A percentile compares a stretch with the other conserved stretches of the same genome.
phyloP scores from a whole-genome alignment of 2,797 vertebrate genomes.

The Schizopygopsis malacanthus region DNA sequence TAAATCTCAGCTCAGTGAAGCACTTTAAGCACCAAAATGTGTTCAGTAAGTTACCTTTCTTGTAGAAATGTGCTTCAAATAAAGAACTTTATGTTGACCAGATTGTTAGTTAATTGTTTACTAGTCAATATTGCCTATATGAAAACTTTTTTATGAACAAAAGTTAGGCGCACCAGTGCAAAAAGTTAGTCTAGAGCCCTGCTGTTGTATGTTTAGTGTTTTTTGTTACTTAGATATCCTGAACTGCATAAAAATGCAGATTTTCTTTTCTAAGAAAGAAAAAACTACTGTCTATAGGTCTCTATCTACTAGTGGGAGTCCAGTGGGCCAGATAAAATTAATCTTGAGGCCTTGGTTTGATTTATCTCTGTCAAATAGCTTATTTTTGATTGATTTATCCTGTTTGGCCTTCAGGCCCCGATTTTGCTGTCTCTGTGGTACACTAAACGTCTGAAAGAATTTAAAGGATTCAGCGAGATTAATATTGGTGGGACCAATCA shows the following conservation, averaged over 20 bases:
- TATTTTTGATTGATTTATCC: conserved; percentile 55
- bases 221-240: not conserved
- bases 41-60: no score
- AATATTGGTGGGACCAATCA: conserved; percentile 49
- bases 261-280: conserved; percentile 1
- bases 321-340: conserved; percentile 27
- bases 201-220: not conserved
- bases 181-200: no score
- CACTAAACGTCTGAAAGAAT: conserved; percentile 58
- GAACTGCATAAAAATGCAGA: not conserved
- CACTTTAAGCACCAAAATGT: no score
- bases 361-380: conserved; percentile 50
- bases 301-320: conserved; percentile 19
- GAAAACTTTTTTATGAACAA: no score
- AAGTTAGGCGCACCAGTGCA: no score
- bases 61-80: no score
- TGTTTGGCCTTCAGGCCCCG: conserved; percentile 35
- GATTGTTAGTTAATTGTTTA: no score
- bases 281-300: conserved; percentile 30
- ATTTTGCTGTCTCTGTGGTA: conserved; percentile 51
- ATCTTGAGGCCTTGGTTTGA: conserved; percentile 47
- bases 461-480: conserved; percentile 55
- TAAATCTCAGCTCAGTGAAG: no score
- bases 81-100: no score
- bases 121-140: no score